phyloP scores from a whole-genome alignment of 2,888 invertebrate genomes.

The Hirtodrosophila trivittata region DNA sequence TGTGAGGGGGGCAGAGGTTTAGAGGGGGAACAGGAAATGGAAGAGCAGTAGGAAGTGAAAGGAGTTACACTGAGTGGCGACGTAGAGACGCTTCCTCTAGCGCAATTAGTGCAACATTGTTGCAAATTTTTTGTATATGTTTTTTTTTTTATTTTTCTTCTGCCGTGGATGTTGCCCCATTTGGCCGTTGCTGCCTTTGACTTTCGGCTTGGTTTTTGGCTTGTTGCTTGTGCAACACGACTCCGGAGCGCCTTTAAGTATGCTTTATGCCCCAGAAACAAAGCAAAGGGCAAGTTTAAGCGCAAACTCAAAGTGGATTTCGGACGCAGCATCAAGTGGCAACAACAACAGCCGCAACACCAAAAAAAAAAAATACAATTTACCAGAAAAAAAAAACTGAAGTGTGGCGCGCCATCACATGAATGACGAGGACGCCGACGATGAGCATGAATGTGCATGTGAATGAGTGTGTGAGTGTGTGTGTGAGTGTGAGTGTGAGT shows the following conservation, averaged over 20 bases:
- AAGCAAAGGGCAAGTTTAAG: slow-evolving; percentile 75
- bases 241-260: slow-evolving; percentile 49
- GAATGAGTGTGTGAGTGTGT: not conserved
- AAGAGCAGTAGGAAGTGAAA: slow-evolving; percentile 8
- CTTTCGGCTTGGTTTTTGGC: slow-evolving; percentile 36
- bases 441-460: not conserved
- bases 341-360: slow-evolving; percentile 25
- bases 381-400: slow-evolving; percentile 12
- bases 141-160: slow-evolving; percentile 4
- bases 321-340: slow-evolving; percentile 45
- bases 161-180: slow-evolving; percentile 3
- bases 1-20: slow-evolving; percentile 10
- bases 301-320: slow-evolving; percentile 61
- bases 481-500: not conserved
- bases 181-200: slow-evolving; percentile 20
- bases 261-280: slow-evolving; percentile 42
- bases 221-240: slow-evolving; percentile 37
- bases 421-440: slow-evolving; percentile 9
- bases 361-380: slow-evolving; percentile 4
- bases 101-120: slow-evolving; percentile 82
- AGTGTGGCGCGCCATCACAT: slow-evolving; percentile 38
- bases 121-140: slow-evolving; percentile 44
- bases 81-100: slow-evolving; percentile 70
- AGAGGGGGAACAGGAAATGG: slow-evolving; percentile 4
- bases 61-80: slow-evolving; percentile 44